Base-by-base conservation (phyloP, 1,140 invertebrate species). In the Globodera rostochiensis region DNA sequence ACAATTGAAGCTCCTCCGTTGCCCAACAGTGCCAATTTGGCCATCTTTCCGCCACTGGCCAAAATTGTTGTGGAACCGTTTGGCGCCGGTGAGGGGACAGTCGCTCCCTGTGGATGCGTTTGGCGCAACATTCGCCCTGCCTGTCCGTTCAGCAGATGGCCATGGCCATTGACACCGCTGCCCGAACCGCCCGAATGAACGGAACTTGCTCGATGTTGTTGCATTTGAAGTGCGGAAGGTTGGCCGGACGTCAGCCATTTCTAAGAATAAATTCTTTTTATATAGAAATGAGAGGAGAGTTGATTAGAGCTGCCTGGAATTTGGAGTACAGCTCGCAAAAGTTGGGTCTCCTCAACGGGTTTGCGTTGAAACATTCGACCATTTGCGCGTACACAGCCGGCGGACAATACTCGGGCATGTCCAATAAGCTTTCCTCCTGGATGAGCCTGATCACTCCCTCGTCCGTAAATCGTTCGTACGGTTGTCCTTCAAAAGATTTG, bases 281-380 rank as follows among this genome's bases (percentile, higher is more conserved):
- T 13, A 19, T 19, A 5, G 6, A 64, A 64, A 21, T 6, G 57
- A 15, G 15, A 19, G 15, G 15, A 15, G 57, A 6, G 4, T 7
- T 15, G 4, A 50, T 36, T 74, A 46, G 45, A 5, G 25, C n/a
- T 46, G 70, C 77, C 64, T 93, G 92, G 15, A 96, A 90, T 47
- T 94, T 92, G 83, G 93, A 86, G 85, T 92, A 90, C 49, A 92
- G 88, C 84, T 92, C 92, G 74, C 93, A 92, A 90, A 98, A 98
- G 79, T 94, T 93, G 0, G 97, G 97, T 86, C 97, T 91, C 64
- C 95, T 91, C 71, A 94, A 93, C 0, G 96, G 94, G 80, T 94
- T 93, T 89, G 98, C 95, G 86, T 96, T 94, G 96, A 96, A 98
- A 86, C 96, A 98, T 60, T 85, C 83, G 47, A 84, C 73, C 73